Evolutionary conservation across 2,888 invertebrate species (phyloP), one percentile per base, ranked within the genome.

Genomic region (Meandrusa payeni): DNA sequence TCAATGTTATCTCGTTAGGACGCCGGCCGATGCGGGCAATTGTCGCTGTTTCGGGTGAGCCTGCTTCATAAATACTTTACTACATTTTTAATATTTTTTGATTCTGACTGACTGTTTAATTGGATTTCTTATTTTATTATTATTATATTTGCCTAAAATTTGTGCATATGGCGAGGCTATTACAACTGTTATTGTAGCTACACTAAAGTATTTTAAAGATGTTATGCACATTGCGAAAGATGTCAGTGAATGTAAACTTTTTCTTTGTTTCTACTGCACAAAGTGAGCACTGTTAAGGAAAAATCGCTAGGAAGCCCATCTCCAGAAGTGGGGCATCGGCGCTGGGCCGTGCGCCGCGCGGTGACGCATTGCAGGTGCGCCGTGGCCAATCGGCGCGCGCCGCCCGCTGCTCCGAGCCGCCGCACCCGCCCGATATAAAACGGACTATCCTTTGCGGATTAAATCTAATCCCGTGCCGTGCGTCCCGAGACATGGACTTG

Each of bases 311-410:
- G 42, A 29, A 23, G 42, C 15, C 24, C 42, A 31, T 29, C 36
- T 36, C 36, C 11, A 9, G 68, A 79, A 73, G 60, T 78, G 75
- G 80, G 75, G 67, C 79, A 74, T 50, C 60, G 58, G 57, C 62
- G 56, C 55, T 58, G 55, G 54, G 59, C 54, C 51, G 47, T 61
- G 61, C 54, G 59, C 61, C 52, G 58, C 57, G 83, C 86, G 82
- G 79, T 93, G 93, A 93, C 93, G 93, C 93, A 94, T 93, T 94
- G 94, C 94, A 93, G 94, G 93, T 94, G 92, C 91, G 91, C 90
- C 89, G 78, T 89, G 89, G 90, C 93, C 93, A 93, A 94, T 93
- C 91, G 90, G 89, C 90, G 90, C 88, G 89, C 90, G 87, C 85
- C 83, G 90, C 89, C 89, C 89, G 89, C 90, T 90, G 90, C 90